Conservation (phyloP, 64 coral and sea anemone genomes). For the Pachyseris speciosa region DNA sequence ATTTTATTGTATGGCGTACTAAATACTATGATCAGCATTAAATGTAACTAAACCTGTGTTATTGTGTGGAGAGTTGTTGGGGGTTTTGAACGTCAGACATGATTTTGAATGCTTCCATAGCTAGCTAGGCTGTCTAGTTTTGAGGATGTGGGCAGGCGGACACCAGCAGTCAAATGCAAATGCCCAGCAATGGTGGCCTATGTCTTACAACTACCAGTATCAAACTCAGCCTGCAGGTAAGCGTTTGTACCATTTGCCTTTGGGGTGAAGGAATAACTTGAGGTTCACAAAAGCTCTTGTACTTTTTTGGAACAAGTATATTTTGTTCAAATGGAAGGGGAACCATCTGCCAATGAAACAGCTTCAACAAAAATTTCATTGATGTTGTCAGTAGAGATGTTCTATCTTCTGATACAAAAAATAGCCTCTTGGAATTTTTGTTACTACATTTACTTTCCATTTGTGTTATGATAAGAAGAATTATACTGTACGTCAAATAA, state of each 20-base stretch:
- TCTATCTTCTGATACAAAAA: too few relatives aligned
- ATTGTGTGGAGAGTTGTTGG: constrained; percentile 39
- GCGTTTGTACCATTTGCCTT: neutral
- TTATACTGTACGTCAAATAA: too few relatives aligned
- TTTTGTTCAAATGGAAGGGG: neutral
- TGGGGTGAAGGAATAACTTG: neutral
- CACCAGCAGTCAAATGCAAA: constrained; percentile 42
- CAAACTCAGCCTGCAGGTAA: constrained; percentile 72
- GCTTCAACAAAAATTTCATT: too few relatives aligned
- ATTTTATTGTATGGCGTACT: neutral
- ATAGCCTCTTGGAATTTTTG: too few relatives aligned
- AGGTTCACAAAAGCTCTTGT: neutral
- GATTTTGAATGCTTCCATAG: constrained; percentile 75
- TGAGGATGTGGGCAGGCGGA: constrained; percentile 77
- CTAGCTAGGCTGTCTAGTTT: constrained; percentile 58
- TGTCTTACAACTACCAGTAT: constrained; percentile 77
- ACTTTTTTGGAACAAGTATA: neutral
- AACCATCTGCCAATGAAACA: neutral
- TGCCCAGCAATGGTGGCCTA: constrained; percentile 82
- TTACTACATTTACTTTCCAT: too few relatives aligned
- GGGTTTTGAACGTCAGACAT: constrained; percentile 52
- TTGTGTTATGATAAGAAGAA: too few relatives aligned
- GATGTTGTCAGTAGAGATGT: too few relatives aligned
- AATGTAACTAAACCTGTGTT: constrained; percentile 11
- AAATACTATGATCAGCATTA: neutral